Evolutionary conservation across 1,140 invertebrate genomes (phyloP), one percentile per base, ranked within the genome.

Genomic region (Ips typographus): DNA sequence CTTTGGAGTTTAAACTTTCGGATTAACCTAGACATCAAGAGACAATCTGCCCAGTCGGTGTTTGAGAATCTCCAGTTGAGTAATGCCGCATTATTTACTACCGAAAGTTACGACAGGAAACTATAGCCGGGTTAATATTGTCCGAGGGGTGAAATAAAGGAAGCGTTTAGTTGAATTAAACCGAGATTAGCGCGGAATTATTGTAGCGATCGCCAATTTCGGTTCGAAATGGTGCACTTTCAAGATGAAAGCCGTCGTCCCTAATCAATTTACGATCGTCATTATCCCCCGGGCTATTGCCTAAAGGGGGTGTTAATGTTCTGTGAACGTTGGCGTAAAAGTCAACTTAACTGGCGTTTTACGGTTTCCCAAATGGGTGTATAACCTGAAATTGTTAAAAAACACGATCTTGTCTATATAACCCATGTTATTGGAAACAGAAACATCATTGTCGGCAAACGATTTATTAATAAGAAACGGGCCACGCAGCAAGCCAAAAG

Each of bases 261-360:
- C 47, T 67, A 60, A 68, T 68, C 57, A 68, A 66, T 66, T 66
- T 66, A 66, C 59, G 65, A 58, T 6, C 59, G 63, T 36, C 41
- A 65, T 65, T 65, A 65, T 65, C 63, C 8, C 40, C 39, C 8
- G 44, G 51, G 63, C 38, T 56, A 44, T 2, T 3, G 55, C 43
- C 53, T 56, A 56, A 43, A 37, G 41, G 55, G 40, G 41, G 55
- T 58, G 56, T 38, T 55, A 65, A 65, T 56, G 63, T 37, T 38
- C 63, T 65, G 63, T 52, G 38, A 52, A 63, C 39, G 49, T 22
- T 49, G 38, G 8, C 61, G 52, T 52, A 52, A 63, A 63, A 49
- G n/a, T 8, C 38, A 42, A 60, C n/a, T 3, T 43, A 60, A 43
- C n/a, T 22, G 39, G n/a, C 40, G 41, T 44, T 60, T 58, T 49